Conservation (phyloP, 2,797 vertebrate genomes). For the Gastrophryne carolinensis region DNA sequence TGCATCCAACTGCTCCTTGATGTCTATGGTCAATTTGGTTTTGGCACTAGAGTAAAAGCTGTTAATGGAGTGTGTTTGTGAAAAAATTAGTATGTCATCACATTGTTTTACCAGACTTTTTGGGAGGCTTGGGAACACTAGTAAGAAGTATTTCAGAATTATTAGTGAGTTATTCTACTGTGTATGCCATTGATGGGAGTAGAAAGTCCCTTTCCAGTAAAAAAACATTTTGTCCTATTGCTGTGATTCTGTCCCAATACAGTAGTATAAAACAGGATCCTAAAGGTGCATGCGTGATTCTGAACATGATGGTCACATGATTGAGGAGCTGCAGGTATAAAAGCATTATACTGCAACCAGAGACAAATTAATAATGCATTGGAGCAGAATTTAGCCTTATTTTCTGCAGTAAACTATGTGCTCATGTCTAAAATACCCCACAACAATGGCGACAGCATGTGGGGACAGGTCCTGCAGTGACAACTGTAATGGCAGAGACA, state of each 20-base stretch:
- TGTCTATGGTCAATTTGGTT: too few species aligned
- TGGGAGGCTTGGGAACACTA: slow-evolving; percentile 1
- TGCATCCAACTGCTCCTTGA: too few species aligned
- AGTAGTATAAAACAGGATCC: background rate
- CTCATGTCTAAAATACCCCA: too few species aligned
- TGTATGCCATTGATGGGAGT: background rate
- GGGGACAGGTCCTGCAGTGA: too few species aligned
- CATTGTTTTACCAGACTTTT: background rate
- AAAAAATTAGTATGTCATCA: slow-evolving; percentile 6
- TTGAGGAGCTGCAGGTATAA: too few species aligned
- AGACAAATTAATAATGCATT: too few species aligned
- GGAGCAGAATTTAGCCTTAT: too few species aligned
- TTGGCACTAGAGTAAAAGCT: slow-evolving; percentile 3
- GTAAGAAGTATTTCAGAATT: background rate
- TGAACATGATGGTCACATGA: background rate
- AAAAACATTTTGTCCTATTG: background rate
- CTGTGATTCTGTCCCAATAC: background rate
- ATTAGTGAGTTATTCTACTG: background rate
- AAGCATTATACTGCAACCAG: too few species aligned
- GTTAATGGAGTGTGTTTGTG: background rate
- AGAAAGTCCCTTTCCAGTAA: background rate
- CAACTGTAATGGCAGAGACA: too few species aligned
- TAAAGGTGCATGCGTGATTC: background rate
- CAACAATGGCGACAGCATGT: too few species aligned
- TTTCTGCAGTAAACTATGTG: too few species aligned